Conservation (phyloP, 2,888 invertebrate species). For the Podotricha telesiphe region DNA sequence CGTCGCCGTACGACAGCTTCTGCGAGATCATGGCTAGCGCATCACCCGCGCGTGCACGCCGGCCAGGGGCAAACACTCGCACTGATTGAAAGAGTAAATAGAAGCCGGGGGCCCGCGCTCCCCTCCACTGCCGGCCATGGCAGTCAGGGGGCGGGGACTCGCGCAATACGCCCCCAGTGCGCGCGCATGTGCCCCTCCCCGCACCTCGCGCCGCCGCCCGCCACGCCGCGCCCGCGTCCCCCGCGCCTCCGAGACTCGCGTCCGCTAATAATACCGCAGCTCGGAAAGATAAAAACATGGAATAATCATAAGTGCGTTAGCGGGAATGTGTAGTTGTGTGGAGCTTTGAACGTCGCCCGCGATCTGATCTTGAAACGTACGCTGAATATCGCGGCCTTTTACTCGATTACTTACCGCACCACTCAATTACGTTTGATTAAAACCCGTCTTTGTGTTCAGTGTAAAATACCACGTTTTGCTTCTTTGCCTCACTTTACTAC, state of each 20-base stretch:
- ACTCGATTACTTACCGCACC: conserved; percentile 30
- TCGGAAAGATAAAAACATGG: conserved; percentile 80
- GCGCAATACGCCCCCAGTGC: conserved; percentile 50
- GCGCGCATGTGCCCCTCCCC: conserved; percentile 51
- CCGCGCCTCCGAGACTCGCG: conserved; percentile 38
- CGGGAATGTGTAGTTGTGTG: conserved; percentile 75
- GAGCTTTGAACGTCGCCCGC: conserved; percentile 52
- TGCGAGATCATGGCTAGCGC: conserved; percentile 87
- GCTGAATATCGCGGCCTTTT: conserved; percentile 38
- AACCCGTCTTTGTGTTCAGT: conserved; percentile 36
- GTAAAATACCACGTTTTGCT: too few species aligned
- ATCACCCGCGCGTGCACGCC: conserved; percentile 83
- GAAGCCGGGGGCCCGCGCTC: conserved; percentile 78
- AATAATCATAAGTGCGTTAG: conserved; percentile 80
- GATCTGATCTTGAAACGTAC: conserved; percentile 27
- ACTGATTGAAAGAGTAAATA: conserved; percentile 85
- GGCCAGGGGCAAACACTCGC: conserved; percentile 83
- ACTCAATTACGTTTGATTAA: conserved; percentile 35
- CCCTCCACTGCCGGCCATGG: conserved; percentile 72
- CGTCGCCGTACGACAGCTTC: conserved; percentile 87
- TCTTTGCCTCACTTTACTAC: conserved; percentile 2
- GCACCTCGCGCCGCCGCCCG: conserved; percentile 46
- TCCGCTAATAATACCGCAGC: conserved; percentile 75
- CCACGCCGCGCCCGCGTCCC: conserved; percentile 47
- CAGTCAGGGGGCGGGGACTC: conserved; percentile 71